Conservation (phyloP, 1,140 invertebrate species). For the Scaptomyza montana region DNA sequence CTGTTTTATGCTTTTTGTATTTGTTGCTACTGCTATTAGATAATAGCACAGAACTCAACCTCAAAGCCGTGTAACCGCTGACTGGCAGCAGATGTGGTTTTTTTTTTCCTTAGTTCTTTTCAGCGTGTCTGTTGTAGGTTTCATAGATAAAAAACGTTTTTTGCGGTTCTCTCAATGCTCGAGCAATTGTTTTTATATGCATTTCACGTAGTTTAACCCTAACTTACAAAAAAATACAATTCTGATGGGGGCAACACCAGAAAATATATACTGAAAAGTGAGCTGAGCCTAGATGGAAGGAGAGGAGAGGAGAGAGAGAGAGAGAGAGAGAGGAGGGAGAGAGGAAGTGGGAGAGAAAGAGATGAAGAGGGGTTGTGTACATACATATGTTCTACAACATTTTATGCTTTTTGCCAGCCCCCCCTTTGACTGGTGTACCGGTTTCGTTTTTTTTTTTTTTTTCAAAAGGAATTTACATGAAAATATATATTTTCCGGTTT, state of each 20-base stretch:
- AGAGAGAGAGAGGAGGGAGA: not conserved
- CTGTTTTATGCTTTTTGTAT: constrained; percentile 5
- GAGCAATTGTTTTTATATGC: constrained; percentile 72
- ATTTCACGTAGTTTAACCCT: constrained; percentile 78
- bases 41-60: constrained; percentile 50
- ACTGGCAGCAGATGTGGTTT: constrained; percentile 27
- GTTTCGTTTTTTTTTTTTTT: constrained; percentile 47
- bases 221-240: constrained; percentile 37
- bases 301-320: not conserved
- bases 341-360: not conserved
- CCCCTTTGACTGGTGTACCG: constrained; percentile 33
- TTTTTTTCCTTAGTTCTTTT: constrained; percentile 15
- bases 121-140: constrained; percentile 38
- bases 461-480: constrained; percentile 75
- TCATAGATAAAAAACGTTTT: constrained; percentile 67
- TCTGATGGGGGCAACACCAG: constrained; percentile 25
- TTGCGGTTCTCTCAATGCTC: constrained; percentile 50
- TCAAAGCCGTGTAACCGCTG: constrained; percentile 14
- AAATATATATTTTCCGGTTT: constrained; percentile 83
- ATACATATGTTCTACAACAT: constrained; percentile 22
- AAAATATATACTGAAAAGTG: constrained; percentile 44
- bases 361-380: constrained; percentile 15
- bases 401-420: constrained; percentile 54
- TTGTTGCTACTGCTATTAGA: constrained; percentile 55
- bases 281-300: constrained; percentile 4